These are phyloP conservation scores for Drosophila conformis DNA, from an alignment of 2,888 invertebrate genomes.

Conservation along the genomic window DNA sequence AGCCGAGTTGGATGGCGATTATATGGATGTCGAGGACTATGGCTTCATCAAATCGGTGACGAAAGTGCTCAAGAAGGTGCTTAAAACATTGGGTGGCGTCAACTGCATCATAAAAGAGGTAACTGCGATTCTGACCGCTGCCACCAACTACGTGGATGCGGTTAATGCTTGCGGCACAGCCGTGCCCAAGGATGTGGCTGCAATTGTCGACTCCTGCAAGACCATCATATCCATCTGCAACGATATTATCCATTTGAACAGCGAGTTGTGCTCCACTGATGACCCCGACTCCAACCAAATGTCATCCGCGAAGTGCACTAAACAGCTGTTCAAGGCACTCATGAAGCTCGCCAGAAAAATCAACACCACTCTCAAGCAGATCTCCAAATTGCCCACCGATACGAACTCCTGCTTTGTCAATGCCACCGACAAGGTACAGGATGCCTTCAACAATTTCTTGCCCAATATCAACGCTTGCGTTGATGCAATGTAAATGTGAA, in stretches of 20 bases:
- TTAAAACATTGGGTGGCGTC: slow-evolving; percentile 47
- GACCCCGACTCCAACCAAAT: background rate
- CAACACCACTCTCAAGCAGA: slow-evolving; percentile 28
- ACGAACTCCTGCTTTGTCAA: slow-evolving; percentile 47
- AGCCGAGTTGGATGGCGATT: slow-evolving; percentile 32
- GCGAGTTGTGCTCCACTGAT: slow-evolving; percentile 29
- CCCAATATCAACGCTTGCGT: slow-evolving; percentile 46
- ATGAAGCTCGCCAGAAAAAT: slow-evolving; percentile 35
- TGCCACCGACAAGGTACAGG: slow-evolving; percentile 43
- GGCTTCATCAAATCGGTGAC: slow-evolving; percentile 28
- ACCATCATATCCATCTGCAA: slow-evolving; percentile 41
- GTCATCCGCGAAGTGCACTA: slow-evolving; percentile 28
- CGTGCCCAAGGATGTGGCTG: slow-evolving; percentile 56
- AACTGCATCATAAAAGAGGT: slow-evolving; percentile 57
- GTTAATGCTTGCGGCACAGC: slow-evolving; percentile 42
- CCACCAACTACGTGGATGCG: slow-evolving; percentile 48
- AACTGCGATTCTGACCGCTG: slow-evolving; percentile 25
- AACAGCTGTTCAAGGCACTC: background rate
- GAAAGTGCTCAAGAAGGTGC: slow-evolving; percentile 5
- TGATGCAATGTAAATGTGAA: slow-evolving; percentile 11
- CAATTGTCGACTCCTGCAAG: slow-evolving; percentile 41
- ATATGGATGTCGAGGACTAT: slow-evolving; percentile 42
- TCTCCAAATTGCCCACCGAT: slow-evolving; percentile 42
- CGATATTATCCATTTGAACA: slow-evolving; percentile 35
- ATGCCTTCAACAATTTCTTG: slow-evolving; percentile 39